These are phyloP conservation scores for Anser brachyrhynchus DNA, from an alignment of 2,113 vertebrate species.

Conservation along the genomic window DNA sequence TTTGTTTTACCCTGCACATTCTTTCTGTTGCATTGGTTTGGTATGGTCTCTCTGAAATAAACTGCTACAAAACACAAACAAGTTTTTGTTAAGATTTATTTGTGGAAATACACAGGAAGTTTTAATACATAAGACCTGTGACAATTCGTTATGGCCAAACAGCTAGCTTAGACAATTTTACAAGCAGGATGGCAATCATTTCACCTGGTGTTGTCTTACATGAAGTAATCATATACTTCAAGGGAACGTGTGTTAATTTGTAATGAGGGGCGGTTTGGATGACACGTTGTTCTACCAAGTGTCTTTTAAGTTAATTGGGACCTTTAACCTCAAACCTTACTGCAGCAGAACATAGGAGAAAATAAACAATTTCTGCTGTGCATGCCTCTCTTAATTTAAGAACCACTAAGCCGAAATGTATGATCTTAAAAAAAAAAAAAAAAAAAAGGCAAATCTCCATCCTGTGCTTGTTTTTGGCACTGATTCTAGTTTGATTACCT, in stretches of 20 bases:
- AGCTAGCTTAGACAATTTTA: neutral
- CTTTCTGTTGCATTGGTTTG: neutral
- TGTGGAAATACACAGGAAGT: neutral
- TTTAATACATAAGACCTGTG: neutral
- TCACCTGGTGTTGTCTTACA: neutral
- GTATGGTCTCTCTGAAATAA: neutral
- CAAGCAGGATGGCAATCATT: neutral
- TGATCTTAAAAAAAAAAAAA: neutral
- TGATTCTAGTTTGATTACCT: neutral
- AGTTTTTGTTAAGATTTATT: neutral
- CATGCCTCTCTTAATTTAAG: neutral
- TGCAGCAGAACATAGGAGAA: neutral
- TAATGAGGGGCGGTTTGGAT: neutral
- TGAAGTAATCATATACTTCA: neutral
- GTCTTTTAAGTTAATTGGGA: neutral
- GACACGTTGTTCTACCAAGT: neutral
- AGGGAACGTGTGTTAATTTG: neutral
- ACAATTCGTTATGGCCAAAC: neutral
- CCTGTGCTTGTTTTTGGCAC: neutral
- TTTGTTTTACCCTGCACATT: neutral
- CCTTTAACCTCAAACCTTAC: neutral
- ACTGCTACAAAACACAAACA: neutral
- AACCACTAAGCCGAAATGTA: too few species aligned
- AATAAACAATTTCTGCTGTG: neutral
- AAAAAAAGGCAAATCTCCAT: neutral